Percentiles rank a stretch among this genome's conserved stretches.
phyloP scores from a whole-genome alignment of 1,140 invertebrate genomes.

The Venturia canescens region DNA sequence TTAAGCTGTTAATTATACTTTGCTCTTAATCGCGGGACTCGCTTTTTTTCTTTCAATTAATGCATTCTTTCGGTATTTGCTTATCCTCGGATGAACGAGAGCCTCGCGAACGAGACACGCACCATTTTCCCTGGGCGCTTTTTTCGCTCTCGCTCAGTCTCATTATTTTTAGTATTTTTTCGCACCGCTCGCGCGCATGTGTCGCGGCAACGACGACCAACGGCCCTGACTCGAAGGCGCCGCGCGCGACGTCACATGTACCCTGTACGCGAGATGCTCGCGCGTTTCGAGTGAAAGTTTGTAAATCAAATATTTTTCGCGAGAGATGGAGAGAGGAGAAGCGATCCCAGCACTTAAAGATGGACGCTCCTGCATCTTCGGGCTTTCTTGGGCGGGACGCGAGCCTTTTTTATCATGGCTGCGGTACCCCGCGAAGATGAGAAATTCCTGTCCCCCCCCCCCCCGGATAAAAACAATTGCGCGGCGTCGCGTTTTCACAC shows the following conservation, averaged over 20 bases:
- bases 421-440: no score
- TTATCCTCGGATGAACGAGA: not conserved
- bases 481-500: no score
- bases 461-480: no score
- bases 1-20: not conserved
- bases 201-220: slow-evolving; percentile 10
- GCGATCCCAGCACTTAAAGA: not conserved
- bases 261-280: slow-evolving; percentile 12
- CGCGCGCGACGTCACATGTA: slow-evolving; percentile 6
- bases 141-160: not conserved
- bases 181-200: not conserved
- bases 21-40: not conserved
- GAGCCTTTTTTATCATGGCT: no score
- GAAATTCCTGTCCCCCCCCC: no score
- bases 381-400: no score
- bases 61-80: not conserved
- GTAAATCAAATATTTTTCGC: slow-evolving; percentile 33
- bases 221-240: slow-evolving; percentile 31
- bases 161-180: not conserved
- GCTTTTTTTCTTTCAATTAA: not conserved
- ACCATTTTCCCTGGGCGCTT: no score
- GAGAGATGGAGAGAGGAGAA: not conserved
- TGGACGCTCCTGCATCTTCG: slow-evolving; percentile 3
- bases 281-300: slow-evolving; percentile 31
- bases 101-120: no score